Conservation (phyloP, 2,113 vertebrate genomes). For the Tympanuchus pallidicinctus region DNA sequence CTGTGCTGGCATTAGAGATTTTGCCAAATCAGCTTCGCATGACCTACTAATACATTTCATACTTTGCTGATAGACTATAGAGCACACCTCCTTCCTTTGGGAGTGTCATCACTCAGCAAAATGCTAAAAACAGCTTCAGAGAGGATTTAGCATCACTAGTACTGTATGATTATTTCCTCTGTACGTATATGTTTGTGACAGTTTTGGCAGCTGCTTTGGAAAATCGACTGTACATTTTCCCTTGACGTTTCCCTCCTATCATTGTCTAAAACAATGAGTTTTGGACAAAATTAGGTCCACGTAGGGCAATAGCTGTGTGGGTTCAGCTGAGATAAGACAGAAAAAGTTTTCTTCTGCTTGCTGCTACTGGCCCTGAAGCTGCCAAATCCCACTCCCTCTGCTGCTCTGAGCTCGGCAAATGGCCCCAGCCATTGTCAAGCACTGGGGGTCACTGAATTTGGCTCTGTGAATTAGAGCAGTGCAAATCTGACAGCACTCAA, state of each 20-base stretch:
- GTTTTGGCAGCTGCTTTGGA: constrained; percentile 8
- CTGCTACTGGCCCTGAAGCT: background rate
- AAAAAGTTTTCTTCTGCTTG: background rate
- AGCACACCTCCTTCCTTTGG: background rate
- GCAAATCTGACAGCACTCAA: background rate
- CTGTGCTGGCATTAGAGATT: background rate
- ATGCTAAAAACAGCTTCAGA: constrained; percentile 4
- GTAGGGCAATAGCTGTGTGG: background rate
- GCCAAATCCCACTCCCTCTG: background rate
- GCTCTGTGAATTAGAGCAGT: background rate
- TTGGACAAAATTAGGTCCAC: background rate
- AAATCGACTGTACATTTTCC: background rate
- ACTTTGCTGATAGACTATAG: background rate
- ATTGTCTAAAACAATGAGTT: background rate
- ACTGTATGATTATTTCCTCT: background rate
- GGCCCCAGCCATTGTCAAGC: background rate
- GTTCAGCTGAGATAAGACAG: background rate
- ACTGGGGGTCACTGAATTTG: background rate
- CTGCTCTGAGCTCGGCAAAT: background rate
- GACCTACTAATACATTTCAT: background rate
- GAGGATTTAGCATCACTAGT: background rate
- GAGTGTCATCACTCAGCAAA: background rate
- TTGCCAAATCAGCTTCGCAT: background rate
- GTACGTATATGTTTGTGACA: background rate
- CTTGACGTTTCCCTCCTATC: accelerated